A percentile compares a stretch with the other conserved stretches of the same genome.
Conservation (phyloP, 2,888 invertebrate genomes). For the Clostera curtula region DNA sequence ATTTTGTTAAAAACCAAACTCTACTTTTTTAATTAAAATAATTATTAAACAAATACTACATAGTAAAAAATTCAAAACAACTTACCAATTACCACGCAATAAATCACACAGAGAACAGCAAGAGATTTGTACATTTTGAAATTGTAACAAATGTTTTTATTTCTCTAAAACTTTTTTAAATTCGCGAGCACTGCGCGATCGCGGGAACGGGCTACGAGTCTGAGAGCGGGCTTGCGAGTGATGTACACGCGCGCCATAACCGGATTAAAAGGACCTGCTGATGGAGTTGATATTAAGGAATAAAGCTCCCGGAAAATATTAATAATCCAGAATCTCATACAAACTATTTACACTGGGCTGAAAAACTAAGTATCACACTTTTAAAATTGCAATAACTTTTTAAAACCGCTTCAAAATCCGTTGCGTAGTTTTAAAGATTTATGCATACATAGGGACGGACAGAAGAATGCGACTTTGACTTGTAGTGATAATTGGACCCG, state of each 20-base stretch:
- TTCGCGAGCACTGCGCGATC: slow-evolving; percentile 22
- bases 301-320: no score
- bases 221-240: slow-evolving; percentile 52
- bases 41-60: slow-evolving; percentile 1
- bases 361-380: no score
- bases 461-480: no score
- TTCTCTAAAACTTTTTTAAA: slow-evolving; percentile 14
- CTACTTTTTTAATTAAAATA: background rate
- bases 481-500: no score
- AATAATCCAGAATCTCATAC: no score
- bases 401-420: no score
- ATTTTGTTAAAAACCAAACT: no score
- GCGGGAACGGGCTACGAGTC: slow-evolving; percentile 35
- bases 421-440: no score
- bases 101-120: slow-evolving; percentile 51
- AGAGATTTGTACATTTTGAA: slow-evolving; percentile 53
- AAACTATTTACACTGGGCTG: no score
- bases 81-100: slow-evolving; percentile 58
- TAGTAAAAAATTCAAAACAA: slow-evolving; percentile 12
- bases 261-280: slow-evolving; percentile 59
- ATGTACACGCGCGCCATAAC: slow-evolving; percentile 47
- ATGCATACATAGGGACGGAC: no score
- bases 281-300: slow-evolving; percentile 11
- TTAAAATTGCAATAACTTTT: no score
- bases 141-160: no score